phyloP scores from a whole-genome alignment of 1,140 invertebrate genomes.

The Centruroides sculpturatus region DNA sequence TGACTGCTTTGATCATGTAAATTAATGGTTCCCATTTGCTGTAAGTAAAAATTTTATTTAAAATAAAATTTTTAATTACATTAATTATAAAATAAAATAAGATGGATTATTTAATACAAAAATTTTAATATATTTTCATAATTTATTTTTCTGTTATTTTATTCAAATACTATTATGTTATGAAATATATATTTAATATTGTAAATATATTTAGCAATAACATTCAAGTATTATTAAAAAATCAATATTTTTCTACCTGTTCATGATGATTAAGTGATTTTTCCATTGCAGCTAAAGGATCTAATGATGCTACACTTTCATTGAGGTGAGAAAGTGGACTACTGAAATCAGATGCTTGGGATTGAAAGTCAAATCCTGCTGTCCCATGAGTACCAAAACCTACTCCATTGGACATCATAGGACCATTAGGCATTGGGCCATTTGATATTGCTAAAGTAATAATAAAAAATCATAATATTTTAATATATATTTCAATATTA shows the following conservation, averaged over 20 bases:
- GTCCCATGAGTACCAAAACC: neutral
- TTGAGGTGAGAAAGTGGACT: slow-evolving; percentile 55
- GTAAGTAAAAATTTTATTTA: neutral
- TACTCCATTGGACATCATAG: slow-evolving; percentile 6
- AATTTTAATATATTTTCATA: too few relatives aligned
- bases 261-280: slow-evolving; percentile 52
- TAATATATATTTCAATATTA: too few relatives aligned
- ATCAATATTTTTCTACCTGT: slow-evolving; percentile 4
- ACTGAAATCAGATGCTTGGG: slow-evolving; percentile 22
- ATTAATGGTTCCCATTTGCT: slow-evolving; percentile 12
- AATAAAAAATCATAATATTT: too few relatives aligned
- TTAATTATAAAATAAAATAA: neutral
- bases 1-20: slow-evolving; percentile 12
- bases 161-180: too few relatives aligned
- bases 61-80: neutral
- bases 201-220: too few relatives aligned
- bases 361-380: slow-evolving; percentile 17
- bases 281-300: slow-evolving; percentile 80
- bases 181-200: too few relatives aligned
- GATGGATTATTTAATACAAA: too few relatives aligned
- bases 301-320: slow-evolving; percentile 66
- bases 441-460: slow-evolving; percentile 9
- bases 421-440: slow-evolving; percentile 11
- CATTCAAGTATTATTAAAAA: neutral
- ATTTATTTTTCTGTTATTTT: too few relatives aligned